phyloP scores from a whole-genome alignment of 1,140 invertebrate species.

The Drosophila orena region DNA sequence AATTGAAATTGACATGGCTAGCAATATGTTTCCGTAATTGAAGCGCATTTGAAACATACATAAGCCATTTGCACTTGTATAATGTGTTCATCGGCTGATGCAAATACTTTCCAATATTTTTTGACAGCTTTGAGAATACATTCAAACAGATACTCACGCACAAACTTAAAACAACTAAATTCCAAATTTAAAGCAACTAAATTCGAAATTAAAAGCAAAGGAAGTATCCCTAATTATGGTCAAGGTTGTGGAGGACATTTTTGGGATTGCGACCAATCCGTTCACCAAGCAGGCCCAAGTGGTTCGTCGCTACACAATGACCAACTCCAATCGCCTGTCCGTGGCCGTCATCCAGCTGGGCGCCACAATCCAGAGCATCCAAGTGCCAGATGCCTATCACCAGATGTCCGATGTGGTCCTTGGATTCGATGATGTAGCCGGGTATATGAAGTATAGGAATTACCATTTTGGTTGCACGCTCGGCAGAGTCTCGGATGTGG shows the following conservation, averaged over 20 bases:
- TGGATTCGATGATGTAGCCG: constrained; percentile 91
- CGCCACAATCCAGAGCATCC: constrained; percentile 90
- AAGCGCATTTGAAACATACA: no score
- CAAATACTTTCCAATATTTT: not conserved
- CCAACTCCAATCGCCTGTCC: constrained; percentile 86
- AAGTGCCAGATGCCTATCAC: constrained; percentile 90
- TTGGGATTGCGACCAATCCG: constrained; percentile 67
- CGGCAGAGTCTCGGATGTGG: constrained; percentile 94
- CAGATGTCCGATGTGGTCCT: constrained; percentile 89
- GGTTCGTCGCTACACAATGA: constrained; percentile 87
- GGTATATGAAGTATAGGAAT: constrained; percentile 85
- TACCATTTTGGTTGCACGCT: constrained; percentile 94
- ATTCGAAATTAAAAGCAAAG: constrained; percentile 23
- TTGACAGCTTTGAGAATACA: not conserved
- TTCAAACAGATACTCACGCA: not conserved
- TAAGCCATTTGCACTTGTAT: no score
- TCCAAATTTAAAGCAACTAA: constrained; percentile 27
- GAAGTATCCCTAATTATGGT: constrained; percentile 31
- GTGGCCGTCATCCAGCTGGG: constrained; percentile 85
- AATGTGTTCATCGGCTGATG: no score
- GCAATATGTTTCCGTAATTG: no score
- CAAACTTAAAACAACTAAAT: constrained; percentile 1
- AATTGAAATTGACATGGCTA: no score
- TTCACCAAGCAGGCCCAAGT: constrained; percentile 75
- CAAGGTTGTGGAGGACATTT: constrained; percentile 67